These are phyloP conservation scores for Phasianus colchicus DNA, from an alignment of 2,113 vertebrate species.

Conservation along the genomic window DNA sequence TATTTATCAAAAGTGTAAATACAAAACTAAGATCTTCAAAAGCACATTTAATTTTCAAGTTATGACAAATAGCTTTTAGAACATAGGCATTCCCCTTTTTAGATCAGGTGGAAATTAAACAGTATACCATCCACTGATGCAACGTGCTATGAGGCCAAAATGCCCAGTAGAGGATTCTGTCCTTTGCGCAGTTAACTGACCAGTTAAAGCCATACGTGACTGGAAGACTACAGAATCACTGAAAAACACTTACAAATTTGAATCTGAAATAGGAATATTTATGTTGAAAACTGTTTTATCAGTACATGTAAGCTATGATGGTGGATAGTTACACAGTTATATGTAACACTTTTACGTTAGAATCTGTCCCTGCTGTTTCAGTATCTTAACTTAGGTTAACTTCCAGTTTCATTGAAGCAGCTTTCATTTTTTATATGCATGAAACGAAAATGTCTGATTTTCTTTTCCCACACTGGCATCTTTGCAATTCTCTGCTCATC, in stretches of 20 bases:
- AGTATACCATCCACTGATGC: background rate
- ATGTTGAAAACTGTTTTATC: background rate
- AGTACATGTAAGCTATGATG: background rate
- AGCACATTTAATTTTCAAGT: background rate
- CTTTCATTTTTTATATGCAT: background rate
- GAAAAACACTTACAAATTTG: background rate
- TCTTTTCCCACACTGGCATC: background rate
- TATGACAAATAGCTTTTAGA: background rate
- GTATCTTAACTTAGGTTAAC: background rate
- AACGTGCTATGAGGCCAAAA: background rate
- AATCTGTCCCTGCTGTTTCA: background rate
- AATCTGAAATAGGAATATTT: background rate
- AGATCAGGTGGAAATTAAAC: background rate
- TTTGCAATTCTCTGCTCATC: background rate
- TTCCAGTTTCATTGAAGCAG: background rate
- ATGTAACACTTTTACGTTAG: background rate
- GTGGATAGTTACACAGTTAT: background rate
- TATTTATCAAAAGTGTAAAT: background rate
- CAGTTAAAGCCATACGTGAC: background rate
- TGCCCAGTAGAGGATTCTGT: background rate
- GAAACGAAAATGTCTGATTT: background rate
- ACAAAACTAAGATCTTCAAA: constrained; percentile 1
- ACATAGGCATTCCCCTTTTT: background rate
- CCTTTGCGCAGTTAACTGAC: background rate
- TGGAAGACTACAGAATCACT: background rate